A percentile compares a stretch with the other conserved stretches of the same genome.
These are phyloP conservation scores for Indri indri DNA, from an alignment of 2,113 vertebrate genomes.

Conservation along the genomic window DNA sequence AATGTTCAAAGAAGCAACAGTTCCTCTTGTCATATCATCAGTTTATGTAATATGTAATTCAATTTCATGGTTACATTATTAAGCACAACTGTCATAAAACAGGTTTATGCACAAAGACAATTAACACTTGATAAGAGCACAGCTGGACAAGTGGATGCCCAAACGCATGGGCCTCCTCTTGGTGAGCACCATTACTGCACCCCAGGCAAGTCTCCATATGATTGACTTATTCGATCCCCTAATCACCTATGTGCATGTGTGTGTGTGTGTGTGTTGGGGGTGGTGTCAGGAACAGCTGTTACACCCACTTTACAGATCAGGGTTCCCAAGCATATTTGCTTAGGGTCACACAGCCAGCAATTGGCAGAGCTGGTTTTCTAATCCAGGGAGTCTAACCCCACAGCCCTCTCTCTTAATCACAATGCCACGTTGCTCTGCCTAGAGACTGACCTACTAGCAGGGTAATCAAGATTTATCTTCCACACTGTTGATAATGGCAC, in stretches of 20 bases:
- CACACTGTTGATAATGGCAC: not conserved
- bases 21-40: constrained; percentile 47
- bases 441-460: not conserved
- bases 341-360: not conserved
- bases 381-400: not conserved
- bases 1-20: constrained; percentile 63
- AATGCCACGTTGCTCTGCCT: not conserved
- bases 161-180: not conserved
- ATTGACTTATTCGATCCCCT: not conserved
- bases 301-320: not conserved
- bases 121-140: not conserved
- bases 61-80: constrained; percentile 56
- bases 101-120: constrained; percentile 58
- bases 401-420: not conserved
- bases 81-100: constrained; percentile 51
- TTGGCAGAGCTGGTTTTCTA: not conserved
- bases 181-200: not conserved
- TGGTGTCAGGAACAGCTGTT: not conserved
- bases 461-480: not conserved
- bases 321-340: not conserved
- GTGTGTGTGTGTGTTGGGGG: too few species aligned
- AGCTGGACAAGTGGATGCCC: not conserved
- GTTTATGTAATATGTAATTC: constrained; percentile 60
- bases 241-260: not conserved
- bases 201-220: not conserved